Conservation (phyloP, 2,797 vertebrate species). For the Petrocephalus sullivani region DNA sequence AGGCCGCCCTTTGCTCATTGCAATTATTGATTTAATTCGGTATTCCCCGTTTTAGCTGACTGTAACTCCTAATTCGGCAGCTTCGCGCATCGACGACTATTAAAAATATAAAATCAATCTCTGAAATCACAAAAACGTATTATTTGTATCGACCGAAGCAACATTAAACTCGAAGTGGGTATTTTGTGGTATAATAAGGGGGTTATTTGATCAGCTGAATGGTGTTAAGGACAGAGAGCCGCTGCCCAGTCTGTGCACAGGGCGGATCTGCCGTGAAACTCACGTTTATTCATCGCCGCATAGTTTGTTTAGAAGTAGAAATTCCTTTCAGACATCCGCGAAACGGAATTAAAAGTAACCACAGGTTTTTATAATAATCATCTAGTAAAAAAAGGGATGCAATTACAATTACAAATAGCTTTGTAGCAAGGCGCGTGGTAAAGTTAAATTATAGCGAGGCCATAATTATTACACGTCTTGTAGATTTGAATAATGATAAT, state of each 20-base stretch:
- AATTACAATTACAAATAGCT: neutral
- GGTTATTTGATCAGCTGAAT: neutral
- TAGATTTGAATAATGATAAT: neutral
- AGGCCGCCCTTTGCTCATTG: neutral
- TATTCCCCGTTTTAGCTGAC: neutral
- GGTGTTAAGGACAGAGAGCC: neutral
- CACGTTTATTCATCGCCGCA: neutral
- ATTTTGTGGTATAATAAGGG: neutral
- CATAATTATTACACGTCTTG: conserved; percentile 2
- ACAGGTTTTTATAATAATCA: neutral
- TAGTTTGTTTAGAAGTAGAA: conserved; percentile 1
- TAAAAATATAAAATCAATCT: neutral
- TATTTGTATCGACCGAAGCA: conserved; percentile 1
- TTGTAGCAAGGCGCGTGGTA: neutral
- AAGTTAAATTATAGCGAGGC: neutral
- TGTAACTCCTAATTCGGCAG: neutral
- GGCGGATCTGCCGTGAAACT: neutral
- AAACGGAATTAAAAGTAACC: neutral
- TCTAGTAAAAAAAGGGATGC: neutral
- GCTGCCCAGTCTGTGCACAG: neutral
- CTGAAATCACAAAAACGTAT: conserved; percentile 1
- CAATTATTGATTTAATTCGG: neutral
- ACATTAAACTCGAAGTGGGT: neutral
- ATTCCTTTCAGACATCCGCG: neutral
- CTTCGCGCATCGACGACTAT: neutral